Evolutionary conservation across 2,113 vertebrate genomes (phyloP).

Genomic region (Pachyramphus minor): DNA sequence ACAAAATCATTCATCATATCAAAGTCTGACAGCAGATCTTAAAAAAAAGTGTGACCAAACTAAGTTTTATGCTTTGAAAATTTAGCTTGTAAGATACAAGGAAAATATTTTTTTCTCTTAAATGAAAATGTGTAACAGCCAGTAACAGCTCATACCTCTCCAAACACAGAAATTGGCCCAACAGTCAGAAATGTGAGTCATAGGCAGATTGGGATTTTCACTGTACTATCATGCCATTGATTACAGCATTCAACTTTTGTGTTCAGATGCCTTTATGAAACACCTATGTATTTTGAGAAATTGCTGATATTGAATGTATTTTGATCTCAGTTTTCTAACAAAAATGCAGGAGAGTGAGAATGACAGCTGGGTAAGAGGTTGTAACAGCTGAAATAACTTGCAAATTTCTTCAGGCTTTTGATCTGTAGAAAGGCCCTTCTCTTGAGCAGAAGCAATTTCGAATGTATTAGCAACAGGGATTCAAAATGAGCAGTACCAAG

Average conservation of each 20-base stretch:
- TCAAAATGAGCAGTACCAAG: background rate
- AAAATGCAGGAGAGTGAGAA: background rate
- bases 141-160: background rate
- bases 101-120: background rate
- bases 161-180: background rate
- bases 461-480: background rate
- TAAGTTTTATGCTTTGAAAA: background rate
- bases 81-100: background rate
- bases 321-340: background rate
- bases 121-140: background rate
- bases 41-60: background rate
- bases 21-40: background rate
- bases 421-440: background rate
- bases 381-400: background rate
- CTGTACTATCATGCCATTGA: background rate
- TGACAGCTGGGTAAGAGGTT: background rate
- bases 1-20: background rate
- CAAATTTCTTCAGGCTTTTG: background rate
- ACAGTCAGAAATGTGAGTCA: background rate
- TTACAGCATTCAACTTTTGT: background rate
- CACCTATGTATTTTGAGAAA: background rate
- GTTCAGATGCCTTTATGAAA: background rate
- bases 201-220: background rate
- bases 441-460: background rate
- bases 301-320: background rate